Conservation (phyloP, 30 jellyfish, hydroid and myxozoan species). For the Aurelia sp. region DNA sequence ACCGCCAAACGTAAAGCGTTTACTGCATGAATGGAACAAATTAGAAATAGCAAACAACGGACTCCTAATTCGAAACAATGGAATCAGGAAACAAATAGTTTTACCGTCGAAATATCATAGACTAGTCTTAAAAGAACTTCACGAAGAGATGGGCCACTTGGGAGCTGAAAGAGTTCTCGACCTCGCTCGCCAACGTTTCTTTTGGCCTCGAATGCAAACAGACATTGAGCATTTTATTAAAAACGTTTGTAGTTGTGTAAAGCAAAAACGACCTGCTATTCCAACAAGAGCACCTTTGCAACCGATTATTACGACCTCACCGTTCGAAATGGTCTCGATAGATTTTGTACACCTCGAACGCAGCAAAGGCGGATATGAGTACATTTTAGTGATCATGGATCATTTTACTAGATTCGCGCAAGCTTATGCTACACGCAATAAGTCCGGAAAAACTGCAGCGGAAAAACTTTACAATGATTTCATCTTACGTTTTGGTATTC, state of each 20-base stretch:
- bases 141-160: no score
- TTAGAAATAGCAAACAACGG: constrained; percentile 5
- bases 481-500: constrained; percentile 53
- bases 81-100: not conserved
- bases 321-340: constrained; percentile 42
- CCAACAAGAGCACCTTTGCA: constrained; percentile 26
- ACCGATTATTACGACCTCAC: constrained; percentile 39
- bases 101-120: no score
- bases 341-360: constrained; percentile 24
- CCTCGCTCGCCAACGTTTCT: no score
- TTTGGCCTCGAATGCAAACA: constrained; percentile 10
- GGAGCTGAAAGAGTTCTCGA: no score
- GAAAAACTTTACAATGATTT: constrained; percentile 36
- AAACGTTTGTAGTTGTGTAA: constrained; percentile 24
- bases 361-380: constrained; percentile 1
- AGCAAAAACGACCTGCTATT: constrained; percentile 10
- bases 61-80: not conserved
- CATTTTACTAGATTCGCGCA: constrained; percentile 49
- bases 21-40: constrained; percentile 18
- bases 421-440: constrained; percentile 60
- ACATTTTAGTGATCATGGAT: constrained; percentile 53
- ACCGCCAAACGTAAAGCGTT: not conserved
- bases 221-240: constrained; percentile 35
- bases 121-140: no score
- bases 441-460: constrained; percentile 46